phyloP scores from a whole-genome alignment of 2,797 vertebrate species.

The Distichodus sexfasciatus region DNA sequence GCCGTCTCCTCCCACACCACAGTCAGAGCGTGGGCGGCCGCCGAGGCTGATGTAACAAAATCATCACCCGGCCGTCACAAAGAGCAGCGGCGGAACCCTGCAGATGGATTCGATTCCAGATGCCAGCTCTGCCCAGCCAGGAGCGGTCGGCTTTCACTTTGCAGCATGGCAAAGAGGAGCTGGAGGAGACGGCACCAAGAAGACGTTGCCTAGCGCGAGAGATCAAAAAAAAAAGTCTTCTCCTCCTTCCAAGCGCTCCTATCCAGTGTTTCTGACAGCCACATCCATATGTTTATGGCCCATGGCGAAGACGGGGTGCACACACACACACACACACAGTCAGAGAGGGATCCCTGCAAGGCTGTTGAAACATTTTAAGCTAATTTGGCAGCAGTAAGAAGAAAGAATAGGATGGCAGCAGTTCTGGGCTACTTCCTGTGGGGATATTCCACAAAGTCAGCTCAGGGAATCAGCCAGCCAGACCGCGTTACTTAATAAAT shows the following conservation, averaged over 20 bases:
- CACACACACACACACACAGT: background rate
- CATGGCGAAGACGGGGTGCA: background rate
- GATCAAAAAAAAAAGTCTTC: constrained; percentile 32
- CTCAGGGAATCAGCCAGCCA: constrained; percentile 15
- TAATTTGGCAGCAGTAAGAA: constrained; percentile 19
- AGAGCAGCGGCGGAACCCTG: constrained; percentile 23
- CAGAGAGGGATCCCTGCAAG: background rate
- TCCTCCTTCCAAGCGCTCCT: constrained; percentile 11
- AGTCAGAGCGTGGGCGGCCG: background rate
- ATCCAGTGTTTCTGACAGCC: constrained; percentile 17
- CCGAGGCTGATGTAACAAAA: constrained; percentile 29
- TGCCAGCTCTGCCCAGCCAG: constrained; percentile 26
- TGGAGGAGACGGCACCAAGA: constrained; percentile 1
- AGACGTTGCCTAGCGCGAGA: background rate
- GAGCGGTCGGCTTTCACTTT: constrained; percentile 16
- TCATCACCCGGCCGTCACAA: constrained; percentile 29
- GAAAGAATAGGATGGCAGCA: constrained; percentile 15
- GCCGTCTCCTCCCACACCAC: background rate
- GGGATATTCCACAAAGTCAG: constrained; percentile 27
- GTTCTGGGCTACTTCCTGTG: constrained; percentile 24
- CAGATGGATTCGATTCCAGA: constrained; percentile 32
- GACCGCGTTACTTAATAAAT: constrained; percentile 17
- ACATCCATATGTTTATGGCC: constrained; percentile 1
- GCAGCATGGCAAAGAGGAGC: constrained; percentile 21
- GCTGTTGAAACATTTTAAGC: background rate